Evolutionary conservation across 2,888 invertebrate genomes (phyloP), one percentile per base, ranked within the genome.

Genomic region (Belgica antarctica): DNA sequence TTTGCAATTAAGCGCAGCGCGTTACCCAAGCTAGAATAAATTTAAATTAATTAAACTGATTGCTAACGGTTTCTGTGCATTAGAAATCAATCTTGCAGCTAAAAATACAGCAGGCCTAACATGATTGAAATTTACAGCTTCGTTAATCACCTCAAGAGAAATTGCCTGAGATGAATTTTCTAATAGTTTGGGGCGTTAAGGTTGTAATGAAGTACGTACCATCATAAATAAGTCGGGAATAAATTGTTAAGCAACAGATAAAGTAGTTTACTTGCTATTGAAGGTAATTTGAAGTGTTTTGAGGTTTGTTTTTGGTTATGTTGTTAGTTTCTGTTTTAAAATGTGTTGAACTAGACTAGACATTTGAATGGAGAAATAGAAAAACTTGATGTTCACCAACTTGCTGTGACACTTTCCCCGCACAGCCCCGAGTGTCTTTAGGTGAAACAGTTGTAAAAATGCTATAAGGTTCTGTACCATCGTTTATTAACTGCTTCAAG

Each of bases 41-140:
- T 52, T 52, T 52, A 52, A 52, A 52, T 52, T 52, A 17, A 52
- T 52, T 52, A 41, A 52, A 22, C 22, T n/a, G 52, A 52, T n/a
- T 61, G 25, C 61, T 27, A 8, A 61, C 15, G n/a, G 4, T 19
- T 61, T 27, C 8, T 17, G n/a, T 61, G 61, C 61, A 10, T 17
- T 28, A 24, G 25, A 61, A 28, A 61, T 52, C 52, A 52, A 52
- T 52, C 52, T 52, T 22, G 10, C 7, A 22, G 8, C 8, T 41
- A 22, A 19, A 10, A 22, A 22, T 22, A 2, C 17, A 12, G 19
- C 17, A 52, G 46, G 8, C 12, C 17, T 19, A 52, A 52, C 52
- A 8, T 52, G 52, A 52, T 52, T 52, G 52, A 52, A 52, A 52
- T 52, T n/a, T 10, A 5, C n/a, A 41, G 41, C 5, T 41, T 15